These are phyloP conservation scores for Balanococcus diminutus DNA, from an alignment of 2,888 invertebrate genomes.

Conservation along the genomic window DNA sequence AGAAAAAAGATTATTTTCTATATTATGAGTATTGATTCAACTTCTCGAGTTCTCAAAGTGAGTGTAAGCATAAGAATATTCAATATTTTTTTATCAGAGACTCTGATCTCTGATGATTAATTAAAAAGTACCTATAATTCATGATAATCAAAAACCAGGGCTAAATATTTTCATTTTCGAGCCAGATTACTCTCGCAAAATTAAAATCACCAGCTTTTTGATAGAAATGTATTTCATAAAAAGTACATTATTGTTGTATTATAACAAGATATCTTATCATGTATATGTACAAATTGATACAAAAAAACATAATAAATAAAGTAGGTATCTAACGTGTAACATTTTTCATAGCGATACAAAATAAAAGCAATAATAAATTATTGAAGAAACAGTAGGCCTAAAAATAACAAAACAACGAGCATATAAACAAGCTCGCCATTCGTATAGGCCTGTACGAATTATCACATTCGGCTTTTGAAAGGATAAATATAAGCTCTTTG, in stretches of 20 bases:
- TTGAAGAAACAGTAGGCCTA: not conserved
- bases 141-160: too few relatives aligned
- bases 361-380: not conserved
- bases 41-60: too few relatives aligned
- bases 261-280: not conserved
- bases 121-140: too few relatives aligned
- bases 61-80: too few relatives aligned
- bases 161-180: too few relatives aligned
- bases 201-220: not conserved
- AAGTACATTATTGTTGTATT: slow-evolving; percentile 6
- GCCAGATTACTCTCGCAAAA: too few relatives aligned
- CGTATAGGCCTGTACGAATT: not conserved
- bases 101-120: too few relatives aligned
- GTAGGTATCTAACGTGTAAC: not conserved
- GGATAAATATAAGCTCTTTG: not conserved
- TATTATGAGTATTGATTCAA: too few relatives aligned
- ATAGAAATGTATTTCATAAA: slow-evolving; percentile 42
- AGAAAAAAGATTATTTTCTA: too few relatives aligned
- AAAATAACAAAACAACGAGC: not conserved
- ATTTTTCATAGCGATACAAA: slow-evolving; percentile 4
- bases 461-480: slow-evolving; percentile 3
- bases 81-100: too few relatives aligned
- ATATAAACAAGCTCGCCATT: not conserved
- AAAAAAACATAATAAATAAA: slow-evolving; percentile 37
- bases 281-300: slow-evolving; percentile 34